Evolutionary conservation across 2,888 invertebrate genomes (phyloP).

Genomic region (Protodeltote pygarga): DNA sequence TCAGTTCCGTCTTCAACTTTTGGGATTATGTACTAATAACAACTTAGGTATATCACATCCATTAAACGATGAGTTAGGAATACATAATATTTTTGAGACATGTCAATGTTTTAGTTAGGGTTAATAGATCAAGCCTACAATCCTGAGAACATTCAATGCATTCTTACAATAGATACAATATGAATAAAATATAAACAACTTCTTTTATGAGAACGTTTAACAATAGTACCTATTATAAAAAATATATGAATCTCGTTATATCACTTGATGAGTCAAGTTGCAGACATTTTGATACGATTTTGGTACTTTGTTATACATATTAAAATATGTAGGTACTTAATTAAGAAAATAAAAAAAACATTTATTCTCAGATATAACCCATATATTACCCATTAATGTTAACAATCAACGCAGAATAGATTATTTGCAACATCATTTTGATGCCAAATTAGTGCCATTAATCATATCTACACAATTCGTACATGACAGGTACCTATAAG

Average conservation of each 20-base stretch:
- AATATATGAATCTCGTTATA: too few relatives aligned
- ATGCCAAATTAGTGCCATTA: conserved; percentile 12
- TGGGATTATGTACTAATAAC: conserved; percentile 8
- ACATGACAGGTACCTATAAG: conserved; percentile 18
- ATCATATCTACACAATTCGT: conserved; percentile 29
- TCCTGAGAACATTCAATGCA: conserved; percentile 13
- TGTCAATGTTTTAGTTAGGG: conserved; percentile 19
- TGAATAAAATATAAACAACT: too few relatives aligned
- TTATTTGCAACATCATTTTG: conserved; percentile 3
- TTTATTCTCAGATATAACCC: too few relatives aligned
- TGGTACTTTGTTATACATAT: not conserved
- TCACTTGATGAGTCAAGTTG: conserved; percentile 1
- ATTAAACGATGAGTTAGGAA: conserved; percentile 7
- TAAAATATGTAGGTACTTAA: not conserved
- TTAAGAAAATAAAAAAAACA: too few relatives aligned
- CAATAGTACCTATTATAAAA: too few relatives aligned
- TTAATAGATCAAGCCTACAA: conserved; percentile 22
- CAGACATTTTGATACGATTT: not conserved
- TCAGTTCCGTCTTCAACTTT: conserved; percentile 21
- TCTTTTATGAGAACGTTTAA: conserved; percentile 22
- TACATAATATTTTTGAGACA: conserved; percentile 10
- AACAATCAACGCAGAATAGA: not conserved
- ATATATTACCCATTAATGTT: too few relatives aligned
- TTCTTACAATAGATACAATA: too few relatives aligned
- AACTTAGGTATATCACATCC: conserved; percentile 2